phyloP scores from a whole-genome alignment of 2,888 invertebrate genomes.

The Netelia virgata region DNA sequence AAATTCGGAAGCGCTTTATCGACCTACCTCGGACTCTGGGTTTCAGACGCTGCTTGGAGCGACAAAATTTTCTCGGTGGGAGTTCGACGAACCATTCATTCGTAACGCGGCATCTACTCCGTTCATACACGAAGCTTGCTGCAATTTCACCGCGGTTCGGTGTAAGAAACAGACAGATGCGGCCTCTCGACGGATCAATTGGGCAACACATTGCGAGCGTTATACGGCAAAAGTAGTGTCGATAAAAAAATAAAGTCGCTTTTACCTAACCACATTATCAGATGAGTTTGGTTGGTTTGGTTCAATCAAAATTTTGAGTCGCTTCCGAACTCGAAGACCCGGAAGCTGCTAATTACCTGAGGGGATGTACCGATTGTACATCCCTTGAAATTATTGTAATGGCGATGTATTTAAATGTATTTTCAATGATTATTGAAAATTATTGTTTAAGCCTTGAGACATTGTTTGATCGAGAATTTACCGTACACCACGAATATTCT shows the following conservation, averaged over 20 bases:
- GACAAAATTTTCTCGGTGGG: background rate
- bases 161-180: background rate
- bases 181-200: background rate
- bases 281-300: too few relatives aligned
- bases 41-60: slow-evolving; percentile 4
- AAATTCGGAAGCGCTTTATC: slow-evolving; percentile 32
- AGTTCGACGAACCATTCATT: slow-evolving; percentile 9
- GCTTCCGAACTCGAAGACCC: too few relatives aligned
- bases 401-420: too few relatives aligned
- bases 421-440: too few relatives aligned
- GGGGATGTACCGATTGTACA: too few relatives aligned
- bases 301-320: too few relatives aligned
- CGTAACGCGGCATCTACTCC: background rate
- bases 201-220: background rate
- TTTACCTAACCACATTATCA: too few relatives aligned
- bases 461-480: too few relatives aligned
- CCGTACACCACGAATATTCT: too few relatives aligned
- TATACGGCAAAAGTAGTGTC: background rate
- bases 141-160: background rate
- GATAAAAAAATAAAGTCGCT: background rate
- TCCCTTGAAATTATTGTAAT: too few relatives aligned
- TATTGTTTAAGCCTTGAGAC: too few relatives aligned
- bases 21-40: slow-evolving; percentile 7
- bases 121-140: background rate
- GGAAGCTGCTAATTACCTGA: too few relatives aligned